Conservation (phyloP, 2,888 invertebrate genomes). For the Acheta domesticus region DNA sequence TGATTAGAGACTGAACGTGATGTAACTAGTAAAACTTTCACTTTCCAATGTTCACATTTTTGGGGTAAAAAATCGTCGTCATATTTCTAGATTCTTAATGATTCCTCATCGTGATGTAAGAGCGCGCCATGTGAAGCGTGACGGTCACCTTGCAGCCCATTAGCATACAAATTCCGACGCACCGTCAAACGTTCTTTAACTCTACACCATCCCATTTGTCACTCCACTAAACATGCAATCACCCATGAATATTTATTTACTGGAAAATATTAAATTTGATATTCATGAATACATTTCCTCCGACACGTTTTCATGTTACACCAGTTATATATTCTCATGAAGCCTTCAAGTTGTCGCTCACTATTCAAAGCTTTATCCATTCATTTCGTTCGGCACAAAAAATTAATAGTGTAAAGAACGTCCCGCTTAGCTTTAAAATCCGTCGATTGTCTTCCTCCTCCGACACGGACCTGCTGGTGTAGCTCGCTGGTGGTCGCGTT, state of each 20-base stretch:
- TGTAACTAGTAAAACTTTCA: no score
- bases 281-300: neutral
- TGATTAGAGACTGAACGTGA: no score
- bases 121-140: neutral
- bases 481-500: no score
- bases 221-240: neutral
- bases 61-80: no score
- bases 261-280: slow-evolving; percentile 10
- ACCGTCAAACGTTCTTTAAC: neutral
- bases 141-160: neutral
- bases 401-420: no score
- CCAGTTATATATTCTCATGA: neutral
- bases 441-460: no score
- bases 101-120: neutral
- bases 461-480: no score
- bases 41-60: no score
- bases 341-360: neutral
- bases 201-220: neutral
- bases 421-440: no score
- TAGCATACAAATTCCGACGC: neutral
- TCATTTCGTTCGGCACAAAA: no score
- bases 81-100: no score
- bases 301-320: slow-evolving; percentile 5
- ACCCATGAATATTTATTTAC: neutral
- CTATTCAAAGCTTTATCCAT: no score